Percentiles rank a stretch among this genome's conserved stretches.
Conservation (phyloP, 2,113 vertebrate genomes). For the Sitta europaea region DNA sequence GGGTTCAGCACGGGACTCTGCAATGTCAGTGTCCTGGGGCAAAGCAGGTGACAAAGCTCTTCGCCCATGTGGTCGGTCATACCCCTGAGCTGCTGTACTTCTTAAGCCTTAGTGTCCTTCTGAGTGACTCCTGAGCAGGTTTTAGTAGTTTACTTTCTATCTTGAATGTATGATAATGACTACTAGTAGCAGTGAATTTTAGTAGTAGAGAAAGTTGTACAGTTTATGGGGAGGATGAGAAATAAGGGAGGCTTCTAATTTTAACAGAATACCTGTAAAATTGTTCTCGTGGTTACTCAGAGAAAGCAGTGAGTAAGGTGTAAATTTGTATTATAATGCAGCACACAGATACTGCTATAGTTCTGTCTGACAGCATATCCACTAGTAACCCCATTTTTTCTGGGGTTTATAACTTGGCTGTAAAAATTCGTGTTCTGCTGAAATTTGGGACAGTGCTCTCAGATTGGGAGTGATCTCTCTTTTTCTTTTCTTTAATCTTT, state of each 20-base stretch:
- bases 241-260: slow-evolving; percentile 19
- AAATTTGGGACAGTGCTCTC: slow-evolving; percentile 67
- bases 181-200: slow-evolving; percentile 19
- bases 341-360: slow-evolving; percentile 16
- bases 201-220: slow-evolving; percentile 13
- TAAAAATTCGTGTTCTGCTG: slow-evolving; percentile 48
- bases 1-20: neutral
- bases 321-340: slow-evolving; percentile 56
- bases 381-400: slow-evolving; percentile 56
- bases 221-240: slow-evolving; percentile 1
- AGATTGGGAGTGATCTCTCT: slow-evolving; percentile 49
- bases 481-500: slow-evolving; percentile 7
- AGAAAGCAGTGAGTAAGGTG: neutral
- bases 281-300: neutral
- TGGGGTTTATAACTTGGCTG: slow-evolving; percentile 60
- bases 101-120: neutral
- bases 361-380: neutral
- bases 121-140: neutral
- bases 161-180: slow-evolving; percentile 58
- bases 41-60: neutral
- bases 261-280: neutral
- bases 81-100: slow-evolving; percentile 11
- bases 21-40: neutral
- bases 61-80: rapidly evolving
- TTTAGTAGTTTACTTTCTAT: slow-evolving; percentile 16